Percentiles rank a stretch among this genome's conserved stretches.
Evolutionary conservation across 1,140 invertebrate species (phyloP).

Genomic region (Drosophila guanche): DNA sequence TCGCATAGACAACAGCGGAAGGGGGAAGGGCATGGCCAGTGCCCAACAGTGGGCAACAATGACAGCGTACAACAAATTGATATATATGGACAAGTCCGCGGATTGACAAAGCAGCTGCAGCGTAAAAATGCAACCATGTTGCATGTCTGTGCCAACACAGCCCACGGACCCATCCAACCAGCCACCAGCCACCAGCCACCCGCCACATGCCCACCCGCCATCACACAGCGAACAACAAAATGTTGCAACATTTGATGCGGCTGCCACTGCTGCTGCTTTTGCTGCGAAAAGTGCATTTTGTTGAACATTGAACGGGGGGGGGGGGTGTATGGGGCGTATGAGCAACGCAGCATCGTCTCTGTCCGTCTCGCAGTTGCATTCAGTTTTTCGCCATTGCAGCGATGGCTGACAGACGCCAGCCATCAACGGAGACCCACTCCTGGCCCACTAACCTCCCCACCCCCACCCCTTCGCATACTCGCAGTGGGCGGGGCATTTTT

Average conservation of each 20-base stretch:
- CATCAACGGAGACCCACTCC: slow-evolving; percentile 10
- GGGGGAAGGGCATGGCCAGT: neutral
- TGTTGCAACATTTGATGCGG: slow-evolving; percentile 53
- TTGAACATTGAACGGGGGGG: slow-evolving; percentile 29
- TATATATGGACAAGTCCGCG: slow-evolving; percentile 75
- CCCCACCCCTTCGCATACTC: neutral
- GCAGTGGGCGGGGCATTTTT: slow-evolving; percentile 79
- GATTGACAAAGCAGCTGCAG: slow-evolving; percentile 77
- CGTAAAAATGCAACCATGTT: slow-evolving; percentile 70
- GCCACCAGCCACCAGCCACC: neutral
- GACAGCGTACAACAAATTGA: slow-evolving; percentile 73
- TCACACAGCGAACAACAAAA: slow-evolving; percentile 48
- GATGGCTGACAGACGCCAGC: slow-evolving; percentile 54
- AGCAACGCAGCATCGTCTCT: slow-evolving; percentile 58
- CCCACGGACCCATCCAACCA: neutral
- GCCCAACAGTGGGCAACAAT: slow-evolving; percentile 21
- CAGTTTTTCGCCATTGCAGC: slow-evolving; percentile 57
- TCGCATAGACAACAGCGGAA: slow-evolving; percentile 13
- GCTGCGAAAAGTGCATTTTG: slow-evolving; percentile 74
- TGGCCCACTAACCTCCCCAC: neutral
- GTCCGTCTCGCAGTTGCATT: slow-evolving; percentile 56
- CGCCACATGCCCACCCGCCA: neutral
- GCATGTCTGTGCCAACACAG: slow-evolving; percentile 48
- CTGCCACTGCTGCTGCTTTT: slow-evolving; percentile 37
- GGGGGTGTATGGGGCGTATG: slow-evolving; percentile 43